phyloP scores from a whole-genome alignment of 2,888 invertebrate genomes.

The Agrotis segetum region DNA sequence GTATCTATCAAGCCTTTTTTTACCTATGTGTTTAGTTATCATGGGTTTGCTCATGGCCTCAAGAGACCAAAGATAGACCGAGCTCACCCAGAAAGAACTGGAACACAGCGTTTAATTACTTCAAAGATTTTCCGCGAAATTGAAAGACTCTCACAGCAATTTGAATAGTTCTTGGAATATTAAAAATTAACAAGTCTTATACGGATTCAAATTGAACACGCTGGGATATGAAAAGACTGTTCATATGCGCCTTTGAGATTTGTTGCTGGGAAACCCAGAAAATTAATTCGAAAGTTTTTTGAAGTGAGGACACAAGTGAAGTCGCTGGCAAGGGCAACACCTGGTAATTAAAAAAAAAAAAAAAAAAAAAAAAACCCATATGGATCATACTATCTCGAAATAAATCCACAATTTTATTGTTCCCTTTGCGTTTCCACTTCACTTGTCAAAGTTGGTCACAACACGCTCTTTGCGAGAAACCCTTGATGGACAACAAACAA shows the following conservation, averaged over 20 bases:
- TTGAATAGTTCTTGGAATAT: not conserved
- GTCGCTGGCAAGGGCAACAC: too few relatives aligned
- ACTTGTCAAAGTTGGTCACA: constrained; percentile 53
- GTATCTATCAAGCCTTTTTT: too few relatives aligned
- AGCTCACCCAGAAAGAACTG: too few relatives aligned
- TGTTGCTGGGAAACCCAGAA: constrained; percentile 35
- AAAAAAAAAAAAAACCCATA: too few relatives aligned
- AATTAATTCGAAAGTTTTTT: too few relatives aligned
- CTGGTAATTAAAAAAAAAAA: too few relatives aligned
- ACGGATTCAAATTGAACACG: not conserved
- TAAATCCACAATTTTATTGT: constrained; percentile 33
- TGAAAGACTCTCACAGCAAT: too few relatives aligned
- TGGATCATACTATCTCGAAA: constrained; percentile 25
- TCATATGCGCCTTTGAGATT: not conserved
- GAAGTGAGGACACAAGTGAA: too few relatives aligned
- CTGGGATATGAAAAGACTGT: not conserved
- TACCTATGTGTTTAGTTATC: too few relatives aligned
- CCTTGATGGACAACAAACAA: constrained; percentile 77
- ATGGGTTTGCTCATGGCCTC: too few relatives aligned
- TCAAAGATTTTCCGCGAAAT: not conserved
- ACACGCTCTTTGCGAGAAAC: constrained; percentile 62
- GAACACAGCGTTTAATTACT: too few relatives aligned
- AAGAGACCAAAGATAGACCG: too few relatives aligned
- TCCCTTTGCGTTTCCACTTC: constrained; percentile 57
- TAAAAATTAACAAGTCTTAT: not conserved